Evolutionary conservation across 30 jellyfish, hydroid and myxozoan species (phyloP), one percentile per base, ranked within the genome.

Genomic region (Sanderia malayensis): DNA sequence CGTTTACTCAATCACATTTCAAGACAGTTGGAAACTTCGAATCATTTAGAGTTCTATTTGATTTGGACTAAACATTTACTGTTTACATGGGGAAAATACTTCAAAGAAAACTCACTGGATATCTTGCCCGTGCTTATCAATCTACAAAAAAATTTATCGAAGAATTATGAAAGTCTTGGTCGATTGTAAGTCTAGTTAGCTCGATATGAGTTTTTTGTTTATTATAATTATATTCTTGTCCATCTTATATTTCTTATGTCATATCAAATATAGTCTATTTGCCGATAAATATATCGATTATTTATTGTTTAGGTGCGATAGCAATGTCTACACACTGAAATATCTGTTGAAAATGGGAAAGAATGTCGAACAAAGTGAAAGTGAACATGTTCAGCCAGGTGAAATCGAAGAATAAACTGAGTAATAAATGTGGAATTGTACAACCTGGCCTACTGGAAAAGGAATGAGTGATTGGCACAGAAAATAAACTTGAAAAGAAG

Each of bases 51-150:
- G 33, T 89, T 81, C 75, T 89, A 89, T 27, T 66, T 89, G 64
- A 57, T 84, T 19, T 89, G 97, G 97, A 46, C 89, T n/a, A 81
- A 89, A 60, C 86, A 76, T 44, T 44, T 89, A 20, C 62, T 89
- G 34, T 44, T 86, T 22, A 58, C 86, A 1, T 77, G 80, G 74
- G 97, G 97, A 15, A 71, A 58, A 26, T 67, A 45, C 41, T 25
- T 89, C 23, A 89, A 89, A 68, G 79, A 67, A 0, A 61, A 82
- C 49, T 81, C 95, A 28, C 80, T 74, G 1, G 74, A 67, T 11
- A 28, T 73, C 2, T 74, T 81, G 94, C 97, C 97, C 2, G 45
- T 49, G 71, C 83, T 89, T 9, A 71, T 86, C 28, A 72, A 27
- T 30, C 29, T 89, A 11, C 97, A 89, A 58, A 82, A 82, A 66